Evolutionary conservation across 2,888 invertebrate species (phyloP).

Genomic region (Lacanobia wlatinum): DNA sequence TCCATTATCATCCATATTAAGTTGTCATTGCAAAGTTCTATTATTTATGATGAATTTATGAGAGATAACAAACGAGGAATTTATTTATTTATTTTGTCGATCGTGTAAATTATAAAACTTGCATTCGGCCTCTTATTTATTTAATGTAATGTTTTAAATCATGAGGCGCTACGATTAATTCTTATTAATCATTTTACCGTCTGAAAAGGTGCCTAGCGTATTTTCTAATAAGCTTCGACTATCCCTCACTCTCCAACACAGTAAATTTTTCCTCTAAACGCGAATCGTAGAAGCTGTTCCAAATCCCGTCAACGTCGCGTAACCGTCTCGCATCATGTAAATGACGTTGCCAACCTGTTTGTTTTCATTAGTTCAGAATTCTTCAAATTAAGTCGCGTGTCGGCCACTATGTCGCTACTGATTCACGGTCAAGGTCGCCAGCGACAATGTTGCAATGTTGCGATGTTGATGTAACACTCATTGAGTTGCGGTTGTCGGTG

Average conservation of each 20-base stretch:
- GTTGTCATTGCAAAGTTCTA: neutral
- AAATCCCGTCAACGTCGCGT: constrained; percentile 38
- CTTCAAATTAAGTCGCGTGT: constrained; percentile 68
- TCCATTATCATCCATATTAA: constrained; percentile 6
- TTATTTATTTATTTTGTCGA: too few species aligned
- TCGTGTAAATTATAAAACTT: neutral
- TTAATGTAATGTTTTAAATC: neutral
- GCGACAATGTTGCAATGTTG: constrained; percentile 64
- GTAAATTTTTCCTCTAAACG: neutral
- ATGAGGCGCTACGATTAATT: neutral
- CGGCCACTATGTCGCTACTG: constrained; percentile 57
- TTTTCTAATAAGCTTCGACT: neutral
- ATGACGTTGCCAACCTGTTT: constrained; percentile 57
- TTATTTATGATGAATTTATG: neutral
- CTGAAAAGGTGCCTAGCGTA: neutral
- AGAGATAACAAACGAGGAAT: neutral
- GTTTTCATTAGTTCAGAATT: constrained; percentile 69
- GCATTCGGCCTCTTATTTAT: too few species aligned
- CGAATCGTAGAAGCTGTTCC: neutral
- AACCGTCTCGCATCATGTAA: constrained; percentile 45
- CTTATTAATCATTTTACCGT: neutral
- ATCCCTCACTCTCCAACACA: neutral
- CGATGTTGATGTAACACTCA: constrained; percentile 55
- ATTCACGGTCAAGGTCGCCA: constrained; percentile 63
- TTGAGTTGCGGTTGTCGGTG: neutral